phyloP scores from a whole-genome alignment of 1,140 invertebrate species.

The Rhizoglyphus robini region DNA sequence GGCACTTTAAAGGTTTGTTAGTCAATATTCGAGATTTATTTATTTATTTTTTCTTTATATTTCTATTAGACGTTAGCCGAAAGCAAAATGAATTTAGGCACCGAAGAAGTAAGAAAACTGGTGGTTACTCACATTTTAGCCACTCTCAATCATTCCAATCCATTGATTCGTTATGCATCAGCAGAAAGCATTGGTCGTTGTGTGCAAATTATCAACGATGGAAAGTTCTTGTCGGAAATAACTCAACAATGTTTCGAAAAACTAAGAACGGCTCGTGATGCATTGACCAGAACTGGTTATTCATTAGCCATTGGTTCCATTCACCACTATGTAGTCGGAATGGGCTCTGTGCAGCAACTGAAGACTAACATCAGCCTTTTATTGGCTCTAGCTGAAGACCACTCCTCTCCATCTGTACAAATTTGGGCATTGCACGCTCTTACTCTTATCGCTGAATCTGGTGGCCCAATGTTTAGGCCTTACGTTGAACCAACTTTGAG shows the following conservation, averaged over 20 bases:
- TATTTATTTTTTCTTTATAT: background rate
- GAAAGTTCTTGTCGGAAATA: slow-evolving; percentile 73
- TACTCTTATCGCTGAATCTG: slow-evolving; percentile 87
- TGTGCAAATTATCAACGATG: slow-evolving; percentile 69
- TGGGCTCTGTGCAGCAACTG: slow-evolving; percentile 79
- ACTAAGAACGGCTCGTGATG: slow-evolving; percentile 71
- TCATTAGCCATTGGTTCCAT: slow-evolving; percentile 81
- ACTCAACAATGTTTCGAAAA: slow-evolving; percentile 78
- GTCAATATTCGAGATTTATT: background rate
- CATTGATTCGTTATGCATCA: slow-evolving; percentile 70
- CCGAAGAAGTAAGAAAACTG: slow-evolving; percentile 75
- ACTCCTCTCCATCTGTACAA: slow-evolving; percentile 72
- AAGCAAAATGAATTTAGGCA: slow-evolving; percentile 65
- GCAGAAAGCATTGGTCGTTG: slow-evolving; percentile 74
- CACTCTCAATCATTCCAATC: slow-evolving; percentile 62
- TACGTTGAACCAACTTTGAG: slow-evolving; percentile 89
- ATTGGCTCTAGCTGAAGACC: slow-evolving; percentile 83
- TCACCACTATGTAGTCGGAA: slow-evolving; percentile 71
- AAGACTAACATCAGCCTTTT: slow-evolving; percentile 86
- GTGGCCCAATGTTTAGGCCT: slow-evolving; percentile 91
- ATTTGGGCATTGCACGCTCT: slow-evolving; percentile 93
- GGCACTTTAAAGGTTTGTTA: slow-evolving; percentile 56
- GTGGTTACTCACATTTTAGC: slow-evolving; percentile 57
- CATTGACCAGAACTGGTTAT: slow-evolving; percentile 73
- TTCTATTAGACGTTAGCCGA: slow-evolving; percentile 55